Conservation (phyloP, 1,140 invertebrate genomes). For the Philotrypesis tridentata region DNA sequence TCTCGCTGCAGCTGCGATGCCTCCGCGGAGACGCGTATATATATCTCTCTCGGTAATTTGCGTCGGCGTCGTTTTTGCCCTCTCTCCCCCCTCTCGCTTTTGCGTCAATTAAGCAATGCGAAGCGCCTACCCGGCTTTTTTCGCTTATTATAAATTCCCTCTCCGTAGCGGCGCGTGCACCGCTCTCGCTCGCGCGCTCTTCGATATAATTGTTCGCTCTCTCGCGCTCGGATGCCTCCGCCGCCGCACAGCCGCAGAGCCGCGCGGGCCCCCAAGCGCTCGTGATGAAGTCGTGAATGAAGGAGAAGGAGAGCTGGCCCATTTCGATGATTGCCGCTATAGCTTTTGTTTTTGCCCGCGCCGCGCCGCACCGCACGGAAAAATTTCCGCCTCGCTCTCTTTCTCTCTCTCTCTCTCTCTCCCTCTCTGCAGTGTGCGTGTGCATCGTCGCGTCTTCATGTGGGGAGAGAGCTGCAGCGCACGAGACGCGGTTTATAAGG, state of each 20-base stretch:
- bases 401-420: too few species aligned
- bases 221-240: not conserved
- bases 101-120: slow-evolving; percentile 21
- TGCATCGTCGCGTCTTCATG: too few species aligned
- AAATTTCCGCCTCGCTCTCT: not conserved
- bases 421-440: too few species aligned
- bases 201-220: not conserved
- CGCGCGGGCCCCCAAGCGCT: not conserved
- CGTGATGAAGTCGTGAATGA: slow-evolving; percentile 11
- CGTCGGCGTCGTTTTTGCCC: slow-evolving; percentile 21
- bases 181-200: not conserved
- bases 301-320: not conserved
- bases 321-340: slow-evolving; percentile 28
- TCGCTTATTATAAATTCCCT: slow-evolving; percentile 23
- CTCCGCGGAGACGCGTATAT: too few species aligned
- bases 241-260: too few species aligned
- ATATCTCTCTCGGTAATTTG: not conserved
- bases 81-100: not conserved
- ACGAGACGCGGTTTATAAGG: not conserved
- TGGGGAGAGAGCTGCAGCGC: not conserved
- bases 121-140: slow-evolving; percentile 25
- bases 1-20: too few species aligned
- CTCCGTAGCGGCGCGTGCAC: too few species aligned
- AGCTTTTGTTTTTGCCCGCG: too few species aligned
- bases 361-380: not conserved